These are phyloP conservation scores for Ptiloglossa arizonensis DNA, from an alignment of 1,140 invertebrate species.

Conservation along the genomic window DNA sequence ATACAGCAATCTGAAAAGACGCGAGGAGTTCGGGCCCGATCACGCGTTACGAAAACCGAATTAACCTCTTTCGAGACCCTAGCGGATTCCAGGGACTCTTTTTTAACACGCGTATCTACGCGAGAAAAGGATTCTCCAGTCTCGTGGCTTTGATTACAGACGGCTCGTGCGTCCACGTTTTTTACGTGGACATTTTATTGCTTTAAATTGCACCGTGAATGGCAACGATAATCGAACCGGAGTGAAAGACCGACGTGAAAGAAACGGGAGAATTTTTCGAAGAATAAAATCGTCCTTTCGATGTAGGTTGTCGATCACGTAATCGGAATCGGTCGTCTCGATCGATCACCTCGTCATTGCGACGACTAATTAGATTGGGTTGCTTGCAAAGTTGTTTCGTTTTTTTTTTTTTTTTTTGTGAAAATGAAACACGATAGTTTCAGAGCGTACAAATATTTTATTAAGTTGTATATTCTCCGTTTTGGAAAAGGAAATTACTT, in stretches of 20 bases:
- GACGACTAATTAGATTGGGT: constrained; percentile 12
- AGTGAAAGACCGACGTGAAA: background rate
- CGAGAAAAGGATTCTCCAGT: background rate
- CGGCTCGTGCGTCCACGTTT: background rate
- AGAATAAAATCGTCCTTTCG: background rate
- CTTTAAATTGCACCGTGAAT: background rate
- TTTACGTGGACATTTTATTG: background rate
- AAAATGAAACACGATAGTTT: too few species aligned
- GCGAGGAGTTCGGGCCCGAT: background rate
- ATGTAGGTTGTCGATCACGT: background rate
- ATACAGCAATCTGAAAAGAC: constrained; percentile 8
- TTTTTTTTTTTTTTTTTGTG: too few species aligned
- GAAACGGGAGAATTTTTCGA: too few species aligned
- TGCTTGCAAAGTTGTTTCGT: too few species aligned
- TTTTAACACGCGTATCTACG: background rate
- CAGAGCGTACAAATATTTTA: too few species aligned
- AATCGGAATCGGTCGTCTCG: constrained; percentile 16
- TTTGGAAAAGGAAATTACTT: too few species aligned
- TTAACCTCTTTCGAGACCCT: constrained; percentile 34
- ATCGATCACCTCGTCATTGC: constrained; percentile 4
- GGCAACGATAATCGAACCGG: background rate
- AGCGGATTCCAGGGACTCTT: background rate
- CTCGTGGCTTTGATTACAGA: background rate
- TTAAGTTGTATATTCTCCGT: too few species aligned
- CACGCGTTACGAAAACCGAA: constrained; percentile 42